A percentile compares a stretch with the other conserved stretches of the same genome.
Evolutionary conservation across 2,113 vertebrate species (phyloP).

Genomic region (Conger conger): DNA sequence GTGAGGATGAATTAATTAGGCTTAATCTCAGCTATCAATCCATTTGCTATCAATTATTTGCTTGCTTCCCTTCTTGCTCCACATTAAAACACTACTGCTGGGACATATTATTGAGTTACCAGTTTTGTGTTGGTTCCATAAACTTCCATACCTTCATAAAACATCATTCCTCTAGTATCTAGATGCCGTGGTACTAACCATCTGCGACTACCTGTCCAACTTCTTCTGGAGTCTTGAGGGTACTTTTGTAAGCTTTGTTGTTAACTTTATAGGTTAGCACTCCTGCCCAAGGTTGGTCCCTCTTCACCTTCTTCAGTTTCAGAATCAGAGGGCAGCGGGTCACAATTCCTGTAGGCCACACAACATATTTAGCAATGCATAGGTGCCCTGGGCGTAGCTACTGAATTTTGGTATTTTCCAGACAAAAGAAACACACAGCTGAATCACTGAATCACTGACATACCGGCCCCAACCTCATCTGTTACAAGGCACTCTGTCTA

Average conservation of each 20-base stretch:
- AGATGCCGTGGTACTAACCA: constrained; percentile 19
- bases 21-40: too few species aligned
- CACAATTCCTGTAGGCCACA: constrained; percentile 35
- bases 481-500: too few species aligned
- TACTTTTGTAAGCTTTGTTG: background rate
- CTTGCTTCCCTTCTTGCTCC: background rate
- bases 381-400: too few species aligned
- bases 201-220: constrained; percentile 28
- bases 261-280: constrained; percentile 21
- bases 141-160: background rate
- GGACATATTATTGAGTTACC: background rate
- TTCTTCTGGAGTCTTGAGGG: constrained; percentile 16
- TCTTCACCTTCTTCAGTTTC: constrained; percentile 36
- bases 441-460: too few species aligned
- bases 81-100: background rate
- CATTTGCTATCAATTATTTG: too few species aligned
- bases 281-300: constrained; percentile 26
- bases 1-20: too few species aligned
- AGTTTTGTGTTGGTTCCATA: background rate
- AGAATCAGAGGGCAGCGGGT: constrained; percentile 44
- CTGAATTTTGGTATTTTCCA: too few species aligned
- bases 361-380: background rate
- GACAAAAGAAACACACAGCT: too few species aligned
- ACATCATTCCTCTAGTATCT: background rate
- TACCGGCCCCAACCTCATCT: too few species aligned